Base-by-base conservation (phyloP, 2,888 invertebrate species). In the Rhimphoctona megacephalus region DNA sequence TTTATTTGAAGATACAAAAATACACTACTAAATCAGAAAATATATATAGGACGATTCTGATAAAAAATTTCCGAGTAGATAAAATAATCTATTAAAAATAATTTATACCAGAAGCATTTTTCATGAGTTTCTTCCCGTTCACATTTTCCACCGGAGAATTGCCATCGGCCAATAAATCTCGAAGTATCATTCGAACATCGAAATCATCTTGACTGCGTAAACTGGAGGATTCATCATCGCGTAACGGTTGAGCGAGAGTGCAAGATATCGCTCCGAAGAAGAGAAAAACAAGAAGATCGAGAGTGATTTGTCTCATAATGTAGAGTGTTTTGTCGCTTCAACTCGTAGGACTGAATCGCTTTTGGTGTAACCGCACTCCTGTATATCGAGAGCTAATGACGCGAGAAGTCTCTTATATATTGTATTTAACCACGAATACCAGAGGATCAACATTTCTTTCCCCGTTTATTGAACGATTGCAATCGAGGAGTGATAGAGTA, bases 91-190 rank as follows among this genome's bases (percentile, higher is more conserved):
- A 54, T 52, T 14, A 30, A 9, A 57, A 19, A 43, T 46, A 11
- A 67, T 67, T 17, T 17, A 66, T 85, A 90, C 90, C 90, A 14
- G 90, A 90, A 19, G 89, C 67, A 69, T 90, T 90, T 72, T 87
- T 87, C 88, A 74, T 78, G 57, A 17, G 81, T 64, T 89, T 90
- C 83, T 90, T 90, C 30, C 67, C 84, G 43, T 87, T 61, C 17
- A 89, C 70, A 8, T 46, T 86, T 83, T 89, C 89, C 81, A 88
- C 83, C 25, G 92, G 92, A 52, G 91, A 82, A 77, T 88, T 92
- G 49, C 90, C 89, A 17, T 88, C 90, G n/a, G 83, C 81, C 7
- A 91, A 79, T 3, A 93, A 90, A 74, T 94, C 94, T 49, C 86
- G 73, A 30, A 90, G 89, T 81, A 91, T 91, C 22, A 66, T 85